phyloP scores from a whole-genome alignment of 1,140 invertebrate species.

The Holcopasites calliopsidis region DNA sequence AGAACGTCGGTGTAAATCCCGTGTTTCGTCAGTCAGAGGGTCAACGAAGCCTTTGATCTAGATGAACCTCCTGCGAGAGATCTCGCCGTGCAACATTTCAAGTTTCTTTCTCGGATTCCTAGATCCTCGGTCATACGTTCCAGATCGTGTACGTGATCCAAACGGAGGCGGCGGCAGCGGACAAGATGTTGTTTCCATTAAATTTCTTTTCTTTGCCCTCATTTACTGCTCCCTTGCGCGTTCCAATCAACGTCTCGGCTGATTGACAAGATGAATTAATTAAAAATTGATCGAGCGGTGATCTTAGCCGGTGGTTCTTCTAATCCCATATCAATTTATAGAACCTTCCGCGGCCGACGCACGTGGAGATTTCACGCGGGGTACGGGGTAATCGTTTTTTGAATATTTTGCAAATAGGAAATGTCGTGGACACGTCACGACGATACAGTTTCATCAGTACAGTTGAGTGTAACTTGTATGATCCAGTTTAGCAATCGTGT shows the following conservation, averaged over 20 bases:
- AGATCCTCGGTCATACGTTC: conserved; percentile 43
- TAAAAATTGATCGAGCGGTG: background rate
- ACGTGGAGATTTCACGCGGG: too few species aligned
- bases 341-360: too few species aligned
- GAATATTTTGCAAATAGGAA: background rate
- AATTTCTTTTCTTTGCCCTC: conserved; percentile 18
- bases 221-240: background rate
- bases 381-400: too few species aligned
- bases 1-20: conserved; percentile 46
- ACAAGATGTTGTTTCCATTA: conserved; percentile 31
- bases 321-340: too few species aligned
- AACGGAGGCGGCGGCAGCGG: conserved; percentile 17
- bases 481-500: conserved; percentile 13
- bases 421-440: background rate
- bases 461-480: background rate
- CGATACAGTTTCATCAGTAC: background rate
- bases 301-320: background rate
- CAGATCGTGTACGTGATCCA: conserved; percentile 47
- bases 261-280: conserved; percentile 26
- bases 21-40: conserved; percentile 50
- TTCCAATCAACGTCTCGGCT: conserved; percentile 4
- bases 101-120: conserved; percentile 58
- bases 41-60: conserved; percentile 52
- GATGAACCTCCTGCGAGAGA: conserved; percentile 45
- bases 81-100: conserved; percentile 45